A percentile compares a stretch with the other conserved stretches of the same genome.
These are phyloP conservation scores for Hypotaenidia philippensis DNA, from an alignment of 2,797 vertebrate genomes.

Conservation along the genomic window DNA sequence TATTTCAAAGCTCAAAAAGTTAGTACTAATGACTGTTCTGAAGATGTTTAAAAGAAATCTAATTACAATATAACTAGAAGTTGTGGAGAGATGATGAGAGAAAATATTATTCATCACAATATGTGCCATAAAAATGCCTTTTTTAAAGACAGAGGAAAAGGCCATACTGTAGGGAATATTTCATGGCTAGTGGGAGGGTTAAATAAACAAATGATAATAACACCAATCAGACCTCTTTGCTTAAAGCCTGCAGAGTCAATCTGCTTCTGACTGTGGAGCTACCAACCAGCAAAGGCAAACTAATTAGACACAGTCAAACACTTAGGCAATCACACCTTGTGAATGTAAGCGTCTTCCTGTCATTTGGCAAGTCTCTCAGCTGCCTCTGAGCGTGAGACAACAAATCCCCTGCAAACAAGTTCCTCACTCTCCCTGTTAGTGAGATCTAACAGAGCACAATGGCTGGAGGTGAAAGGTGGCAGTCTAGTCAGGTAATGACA, in stretches of 20 bases:
- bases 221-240: constrained; percentile 87
- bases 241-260: constrained; percentile 90
- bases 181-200: constrained; percentile 82
- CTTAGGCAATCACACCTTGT: constrained; percentile 93
- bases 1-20: neutral
- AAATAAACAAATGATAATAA: constrained; percentile 92
- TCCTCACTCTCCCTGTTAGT: constrained; percentile 85
- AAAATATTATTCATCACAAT: neutral
- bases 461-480: constrained; percentile 86
- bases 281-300: constrained; percentile 90
- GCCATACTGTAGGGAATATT: constrained; percentile 61
- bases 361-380: constrained; percentile 91
- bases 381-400: constrained; percentile 91
- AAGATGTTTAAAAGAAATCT: neutral
- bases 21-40: neutral
- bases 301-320: constrained; percentile 96
- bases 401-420: constrained; percentile 93
- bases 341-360: constrained; percentile 91
- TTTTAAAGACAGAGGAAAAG: constrained; percentile 61
- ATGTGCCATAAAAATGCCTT: neutral
- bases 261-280: constrained; percentile 91
- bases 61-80: neutral
- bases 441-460: constrained; percentile 87
- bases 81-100: neutral
- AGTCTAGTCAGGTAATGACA: constrained; percentile 84